Base-by-base conservation (phyloP, 92 coral and sea anemone species). In the Porites lobata region DNA sequence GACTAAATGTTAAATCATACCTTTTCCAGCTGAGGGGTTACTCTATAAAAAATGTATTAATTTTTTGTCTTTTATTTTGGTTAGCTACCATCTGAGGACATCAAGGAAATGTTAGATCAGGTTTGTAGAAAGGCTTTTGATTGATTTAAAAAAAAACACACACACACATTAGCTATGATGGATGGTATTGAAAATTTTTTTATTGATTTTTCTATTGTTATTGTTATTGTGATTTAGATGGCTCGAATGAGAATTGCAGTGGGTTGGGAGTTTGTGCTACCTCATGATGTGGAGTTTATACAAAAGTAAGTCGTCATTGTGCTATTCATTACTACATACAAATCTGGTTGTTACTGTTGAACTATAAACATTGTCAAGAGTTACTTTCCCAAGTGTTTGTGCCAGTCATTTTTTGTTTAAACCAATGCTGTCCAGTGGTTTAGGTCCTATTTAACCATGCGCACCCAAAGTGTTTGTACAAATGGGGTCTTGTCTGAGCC, bases 211-310 rank as follows among this genome's bases (percentile, higher is more conserved):
- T 7, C 76, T 65, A 9, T n/a, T 51, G 52, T 61, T 65, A 9
- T n/a, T 51, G 52, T 61, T 62, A 53, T 87, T 76, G 6, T 15
- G 19, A 18, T 68, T 4, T 78, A 96, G 99, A 94, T 96, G 94
- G 94, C 98, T 17, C 91, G 93, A 57, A 95, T 93, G 96, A 95
- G 89, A 82, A 96, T 96, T 17, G 91, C 95, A 21, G 93, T 93
- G 84, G 99, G 99, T 32, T 96, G 99, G 99, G 99, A 96, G 92
- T 96, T 96, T 82, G 69, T 88, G 62, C 87, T 96, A 52, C 99
- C 99, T 17, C 88, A 85, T 77, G 99, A 95, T 58, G 64, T 89
- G 64, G 98, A 95, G 70, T 95, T 96, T 90, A 93, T 93, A 62
- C 93, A 94, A 86, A 96, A 93, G 99, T 96, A 89, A 92, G 96